Conservation (phyloP, 2,888 invertebrate genomes). For the Camponotus fellah region DNA sequence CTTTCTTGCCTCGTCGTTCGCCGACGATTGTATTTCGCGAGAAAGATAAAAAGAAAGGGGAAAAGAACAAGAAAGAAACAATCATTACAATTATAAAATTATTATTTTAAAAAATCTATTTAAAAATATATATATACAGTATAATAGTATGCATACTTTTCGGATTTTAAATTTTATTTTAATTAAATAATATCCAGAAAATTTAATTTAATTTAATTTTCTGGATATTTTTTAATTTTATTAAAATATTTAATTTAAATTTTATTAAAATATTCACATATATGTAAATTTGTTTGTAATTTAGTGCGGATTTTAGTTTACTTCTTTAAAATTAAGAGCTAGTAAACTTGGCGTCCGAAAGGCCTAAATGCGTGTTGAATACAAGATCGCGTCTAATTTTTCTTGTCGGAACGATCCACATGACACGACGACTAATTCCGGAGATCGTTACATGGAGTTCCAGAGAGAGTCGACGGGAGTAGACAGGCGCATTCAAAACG, state of each 20-base stretch:
- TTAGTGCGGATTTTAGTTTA: background rate
- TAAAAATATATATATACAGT: background rate
- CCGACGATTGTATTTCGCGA: constrained; percentile 20
- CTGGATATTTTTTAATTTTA: too few species aligned
- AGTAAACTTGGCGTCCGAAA: background rate
- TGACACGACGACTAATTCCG: background rate
- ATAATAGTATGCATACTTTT: too few species aligned
- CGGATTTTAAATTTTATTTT: too few species aligned
- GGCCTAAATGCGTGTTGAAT: background rate
- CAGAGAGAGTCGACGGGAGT: constrained; percentile 28
- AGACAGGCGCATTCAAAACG: constrained; percentile 34
- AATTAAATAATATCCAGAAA: background rate
- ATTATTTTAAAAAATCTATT: background rate
- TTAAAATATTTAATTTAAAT: background rate
- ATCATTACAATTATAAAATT: constrained; percentile 29
- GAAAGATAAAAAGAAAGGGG: background rate
- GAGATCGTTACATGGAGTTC: constrained; percentile 51
- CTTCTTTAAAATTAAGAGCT: background rate
- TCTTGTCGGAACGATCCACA: background rate
- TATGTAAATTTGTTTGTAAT: background rate
- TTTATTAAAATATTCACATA: background rate
- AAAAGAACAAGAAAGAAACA: background rate
- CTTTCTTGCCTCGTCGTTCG: constrained; percentile 36
- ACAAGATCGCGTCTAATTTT: background rate
- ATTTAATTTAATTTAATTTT: background rate